These are phyloP conservation scores for Phymastichus coffea DNA, from an alignment of 1,140 invertebrate genomes.

Conservation along the genomic window DNA sequence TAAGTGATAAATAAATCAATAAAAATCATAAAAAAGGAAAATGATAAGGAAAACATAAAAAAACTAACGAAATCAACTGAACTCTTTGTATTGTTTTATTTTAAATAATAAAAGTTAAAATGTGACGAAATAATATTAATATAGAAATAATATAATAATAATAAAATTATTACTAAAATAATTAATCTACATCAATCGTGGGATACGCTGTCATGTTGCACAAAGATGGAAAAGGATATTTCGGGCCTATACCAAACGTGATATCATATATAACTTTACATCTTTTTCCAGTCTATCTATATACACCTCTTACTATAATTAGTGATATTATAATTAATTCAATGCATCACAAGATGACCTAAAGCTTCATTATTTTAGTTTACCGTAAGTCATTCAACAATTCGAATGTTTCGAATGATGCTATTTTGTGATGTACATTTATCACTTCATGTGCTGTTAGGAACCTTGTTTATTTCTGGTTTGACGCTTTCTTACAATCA, in stretches of 20 bases:
- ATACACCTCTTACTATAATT: background rate
- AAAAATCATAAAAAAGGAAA: no score
- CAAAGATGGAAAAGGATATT: conserved; percentile 23
- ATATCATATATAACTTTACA: conserved; percentile 30
- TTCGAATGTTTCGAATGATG: no score
- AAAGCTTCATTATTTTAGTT: no score
- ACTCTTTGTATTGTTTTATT: conserved; percentile 51
- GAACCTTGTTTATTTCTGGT: no score
- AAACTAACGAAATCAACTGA: conserved; percentile 39
- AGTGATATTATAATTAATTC: conserved; percentile 11
- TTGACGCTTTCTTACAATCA: no score
- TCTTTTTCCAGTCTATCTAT: background rate
- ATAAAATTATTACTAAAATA: conserved; percentile 37
- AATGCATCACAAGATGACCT: no score
- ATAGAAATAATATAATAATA: conserved; percentile 38
- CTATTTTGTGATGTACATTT: no score
- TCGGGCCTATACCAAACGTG: no score
- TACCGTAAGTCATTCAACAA: no score
- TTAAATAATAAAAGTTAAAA: conserved; percentile 53
- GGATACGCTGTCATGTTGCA: conserved; percentile 33
- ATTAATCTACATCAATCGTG: conserved; percentile 31
- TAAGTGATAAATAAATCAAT: background rate
- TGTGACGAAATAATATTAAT: conserved; percentile 52
- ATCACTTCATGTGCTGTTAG: no score
- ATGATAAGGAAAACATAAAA: conserved; percentile 31